Evolutionary conservation across 2,797 vertebrate species (phyloP), one percentile per base, ranked within the genome.

Genomic region (Pyrocephalus nanus): DNA sequence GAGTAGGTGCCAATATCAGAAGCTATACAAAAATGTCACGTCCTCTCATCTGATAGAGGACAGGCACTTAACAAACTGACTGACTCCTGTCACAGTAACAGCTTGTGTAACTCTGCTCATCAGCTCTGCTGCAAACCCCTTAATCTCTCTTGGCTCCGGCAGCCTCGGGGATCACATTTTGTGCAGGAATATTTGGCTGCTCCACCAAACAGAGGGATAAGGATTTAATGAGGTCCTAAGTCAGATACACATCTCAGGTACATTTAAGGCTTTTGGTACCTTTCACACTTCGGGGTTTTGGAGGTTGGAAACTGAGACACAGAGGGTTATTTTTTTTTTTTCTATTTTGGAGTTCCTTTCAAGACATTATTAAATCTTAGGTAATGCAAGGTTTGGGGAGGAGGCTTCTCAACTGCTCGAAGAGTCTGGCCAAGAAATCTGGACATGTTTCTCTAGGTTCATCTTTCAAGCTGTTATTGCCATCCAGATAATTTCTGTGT

Each of bases 101-200:
- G 73, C 58, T 96, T 94, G 87, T 89, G 82, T 51, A 96, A 96
- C 50, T 75, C 81, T 92, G 96, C 95, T 89, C 25, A 82, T 83
- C 86, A 96, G 50, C 73, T 62, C 2, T 1, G 47, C 47, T 73
- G 78, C 84, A 94, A 92, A 79, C 8, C 38, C 43, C 61, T 95
- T 94, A 91, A 91, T 93, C 95, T 96, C 6, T 6, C 60, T 70
- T 95, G 95, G 85, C 76, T 88, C 62, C 1, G 8, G 19, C 51
- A 55, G 47, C 71, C 71, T 36, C 12, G 1, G 5, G 43, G 70
- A 27, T 62, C 78, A 65, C 65, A 14, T 83, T 96, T 36, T 48
- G 55, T 70, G 72, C 60, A 76, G 60, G 34, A 1, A 1, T 42
- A 21, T 92, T 91, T 83, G 79, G 42, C 55, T 47, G 22, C 34